phyloP scores from a whole-genome alignment of 2,113 vertebrate genomes.

The Antechinus stuartii region DNA sequence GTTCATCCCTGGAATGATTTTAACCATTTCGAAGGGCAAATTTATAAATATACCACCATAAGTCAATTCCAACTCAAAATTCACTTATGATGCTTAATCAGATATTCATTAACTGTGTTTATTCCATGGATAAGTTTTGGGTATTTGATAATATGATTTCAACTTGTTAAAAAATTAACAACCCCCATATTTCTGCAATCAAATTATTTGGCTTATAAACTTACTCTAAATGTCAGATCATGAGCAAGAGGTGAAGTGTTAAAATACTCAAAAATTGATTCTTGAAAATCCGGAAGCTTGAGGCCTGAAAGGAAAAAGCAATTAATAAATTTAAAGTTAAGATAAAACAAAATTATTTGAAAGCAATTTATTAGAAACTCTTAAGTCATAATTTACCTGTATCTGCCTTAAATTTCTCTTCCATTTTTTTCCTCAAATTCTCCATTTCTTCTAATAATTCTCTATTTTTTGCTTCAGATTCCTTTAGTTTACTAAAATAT shows the following conservation, averaged over 20 bases:
- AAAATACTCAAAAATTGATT: conserved; percentile 98
- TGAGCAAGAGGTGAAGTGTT: conserved; percentile 96
- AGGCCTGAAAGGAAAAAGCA: conserved; percentile 86
- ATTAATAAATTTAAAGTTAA: conserved; percentile 47
- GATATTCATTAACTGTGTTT: background rate
- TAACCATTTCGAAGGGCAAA: background rate
- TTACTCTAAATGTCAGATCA: conserved; percentile 95
- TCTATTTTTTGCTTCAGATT: conserved; percentile 89
- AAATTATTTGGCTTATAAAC: conserved; percentile 75
- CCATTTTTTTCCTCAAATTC: conserved; percentile 92
- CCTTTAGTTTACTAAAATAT: conserved; percentile 92
- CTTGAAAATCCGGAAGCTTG: conserved; percentile 96
- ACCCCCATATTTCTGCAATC: background rate
- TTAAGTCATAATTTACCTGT: conserved; percentile 85
- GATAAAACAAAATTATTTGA: background rate
- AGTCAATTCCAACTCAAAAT: accelerated
- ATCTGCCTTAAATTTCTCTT: conserved; percentile 91
- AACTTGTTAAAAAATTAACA: background rate
- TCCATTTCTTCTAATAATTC: conserved; percentile 93
- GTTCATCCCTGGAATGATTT: background rate
- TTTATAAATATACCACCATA: accelerated
- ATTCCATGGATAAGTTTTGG: background rate
- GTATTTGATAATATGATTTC: background rate
- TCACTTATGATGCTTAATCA: background rate
- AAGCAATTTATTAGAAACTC: conserved; percentile 49